Conservation (phyloP, 2,888 invertebrate genomes). For the Odontothrips loti region DNA sequence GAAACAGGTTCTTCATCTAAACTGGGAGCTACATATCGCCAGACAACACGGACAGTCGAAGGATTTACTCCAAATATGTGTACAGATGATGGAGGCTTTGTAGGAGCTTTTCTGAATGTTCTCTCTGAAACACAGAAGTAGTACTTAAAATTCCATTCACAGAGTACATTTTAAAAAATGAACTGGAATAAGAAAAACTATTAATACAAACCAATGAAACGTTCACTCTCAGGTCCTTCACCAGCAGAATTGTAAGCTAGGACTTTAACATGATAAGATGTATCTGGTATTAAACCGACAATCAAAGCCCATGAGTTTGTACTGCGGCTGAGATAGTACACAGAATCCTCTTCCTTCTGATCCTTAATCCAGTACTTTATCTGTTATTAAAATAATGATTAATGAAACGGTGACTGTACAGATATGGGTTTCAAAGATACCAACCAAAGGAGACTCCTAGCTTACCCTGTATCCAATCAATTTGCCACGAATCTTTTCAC, state of each 20-base stretch:
- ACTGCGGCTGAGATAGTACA: constrained; percentile 79
- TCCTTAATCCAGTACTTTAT: constrained; percentile 86
- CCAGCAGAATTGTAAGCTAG: constrained; percentile 97
- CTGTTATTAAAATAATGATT: constrained; percentile 45
- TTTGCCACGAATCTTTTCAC: constrained; percentile 80
- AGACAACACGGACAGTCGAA: constrained; percentile 80
- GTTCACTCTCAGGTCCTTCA: constrained; percentile 92
- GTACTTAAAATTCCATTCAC: constrained; percentile 34
- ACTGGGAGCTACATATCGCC: constrained; percentile 90
- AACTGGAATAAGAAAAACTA: background rate
- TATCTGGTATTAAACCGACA: constrained; percentile 88
- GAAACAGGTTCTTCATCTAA: constrained; percentile 88
- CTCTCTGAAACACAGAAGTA: constrained; percentile 56
- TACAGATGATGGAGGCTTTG: constrained; percentile 91
- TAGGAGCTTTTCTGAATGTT: constrained; percentile 86
- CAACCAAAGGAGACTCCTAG: constrained; percentile 30
- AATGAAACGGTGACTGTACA: background rate
- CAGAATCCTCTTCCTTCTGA: constrained; percentile 69
- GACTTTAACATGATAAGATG: constrained; percentile 87
- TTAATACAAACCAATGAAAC: constrained; percentile 58
- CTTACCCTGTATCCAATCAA: constrained; percentile 83
- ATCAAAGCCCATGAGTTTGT: constrained; percentile 82
- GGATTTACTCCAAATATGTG: constrained; percentile 78
- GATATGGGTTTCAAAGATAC: constrained; percentile 27
- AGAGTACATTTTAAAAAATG: constrained; percentile 5